phyloP scores from a whole-genome alignment of 64 coral and sea anemone species.

The Orbicella faveolata region DNA sequence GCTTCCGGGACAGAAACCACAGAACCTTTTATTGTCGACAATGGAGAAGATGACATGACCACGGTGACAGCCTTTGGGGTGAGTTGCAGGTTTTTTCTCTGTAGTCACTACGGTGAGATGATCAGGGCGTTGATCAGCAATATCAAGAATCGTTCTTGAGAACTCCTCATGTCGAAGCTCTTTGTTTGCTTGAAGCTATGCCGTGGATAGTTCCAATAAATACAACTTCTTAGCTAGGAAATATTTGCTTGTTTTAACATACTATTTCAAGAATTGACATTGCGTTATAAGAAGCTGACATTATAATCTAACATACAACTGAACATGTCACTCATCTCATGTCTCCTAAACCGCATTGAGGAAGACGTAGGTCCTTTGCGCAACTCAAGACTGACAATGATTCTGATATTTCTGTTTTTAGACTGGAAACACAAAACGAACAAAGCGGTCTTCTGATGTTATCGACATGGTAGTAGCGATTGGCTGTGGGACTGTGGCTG shows the following conservation, averaged over 20 bases:
- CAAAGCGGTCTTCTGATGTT: constrained; percentile 90
- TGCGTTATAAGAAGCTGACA: too few species aligned
- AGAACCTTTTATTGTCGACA: constrained; percentile 47
- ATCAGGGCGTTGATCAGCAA: not conserved
- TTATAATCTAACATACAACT: too few species aligned
- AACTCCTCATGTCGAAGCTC: too few species aligned
- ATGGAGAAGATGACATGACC: constrained; percentile 50
- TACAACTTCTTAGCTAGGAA: too few species aligned
- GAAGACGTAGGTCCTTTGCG: not conserved
- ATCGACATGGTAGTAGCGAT: constrained; percentile 91
- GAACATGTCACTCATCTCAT: too few species aligned
- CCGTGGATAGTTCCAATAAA: too few species aligned
- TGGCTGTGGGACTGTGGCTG: constrained; percentile 81
- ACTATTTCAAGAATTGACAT: too few species aligned
- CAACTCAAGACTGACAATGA: not conserved
- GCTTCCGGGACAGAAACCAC: constrained; percentile 21
- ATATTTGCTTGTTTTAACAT: too few species aligned
- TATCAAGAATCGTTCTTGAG: too few species aligned
- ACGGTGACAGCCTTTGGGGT: constrained; percentile 67
- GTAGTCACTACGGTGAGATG: not conserved
- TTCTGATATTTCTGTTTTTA: not conserved
- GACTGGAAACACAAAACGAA: constrained; percentile 76
- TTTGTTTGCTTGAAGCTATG: too few species aligned
- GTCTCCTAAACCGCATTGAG: too few species aligned
- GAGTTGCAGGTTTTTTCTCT: not conserved